Percentiles rank a stretch among this genome's conserved stretches.
phyloP scores from a whole-genome alignment of 2,113 vertebrate genomes.

The Siniperca knerii region DNA sequence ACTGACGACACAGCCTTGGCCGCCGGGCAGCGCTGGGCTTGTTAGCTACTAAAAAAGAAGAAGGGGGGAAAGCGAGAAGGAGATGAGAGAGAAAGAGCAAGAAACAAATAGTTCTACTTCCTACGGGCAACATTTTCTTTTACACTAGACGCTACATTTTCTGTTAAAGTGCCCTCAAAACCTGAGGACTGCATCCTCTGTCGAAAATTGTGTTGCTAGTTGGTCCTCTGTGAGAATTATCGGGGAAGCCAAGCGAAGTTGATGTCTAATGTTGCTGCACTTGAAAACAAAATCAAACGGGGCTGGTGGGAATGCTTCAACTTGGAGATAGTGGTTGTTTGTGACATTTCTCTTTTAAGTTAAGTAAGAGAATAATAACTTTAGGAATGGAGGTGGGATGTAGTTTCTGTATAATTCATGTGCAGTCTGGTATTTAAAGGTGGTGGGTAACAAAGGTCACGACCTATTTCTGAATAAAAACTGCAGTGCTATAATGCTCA shows the following conservation, averaged over 20 bases:
- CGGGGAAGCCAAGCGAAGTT: conserved; percentile 20
- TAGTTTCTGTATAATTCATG: conserved; percentile 1
- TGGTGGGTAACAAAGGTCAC: conserved; percentile 3
- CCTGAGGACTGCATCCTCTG: conserved; percentile 22
- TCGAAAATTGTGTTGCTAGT: conserved; percentile 15
- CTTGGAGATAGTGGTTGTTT: conserved; percentile 25
- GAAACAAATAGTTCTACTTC: conserved; percentile 47
- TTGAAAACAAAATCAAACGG: conserved; percentile 2
- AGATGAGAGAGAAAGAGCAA: conserved; percentile 34
- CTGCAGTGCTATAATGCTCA: not conserved
- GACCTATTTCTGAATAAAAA: not conserved
- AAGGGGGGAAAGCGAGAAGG: not conserved
- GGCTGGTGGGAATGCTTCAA: conserved; percentile 18
- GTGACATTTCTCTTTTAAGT: conserved; percentile 22
- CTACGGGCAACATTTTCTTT: conserved; percentile 28
- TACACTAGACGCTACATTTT: conserved; percentile 20
- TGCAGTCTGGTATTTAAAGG: conserved; percentile 1
- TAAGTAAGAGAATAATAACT: conserved; percentile 11
- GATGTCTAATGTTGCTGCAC: conserved; percentile 33
- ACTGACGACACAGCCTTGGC: conserved; percentile 65
- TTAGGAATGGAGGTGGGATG: not conserved
- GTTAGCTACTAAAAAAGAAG: conserved; percentile 25
- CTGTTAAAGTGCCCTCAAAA: conserved; percentile 20
- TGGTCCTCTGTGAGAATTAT: conserved; percentile 34
- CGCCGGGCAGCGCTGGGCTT: conserved; percentile 45